A percentile compares a stretch with the other conserved stretches of the same genome.
phyloP scores from a whole-genome alignment of 2,113 vertebrate species.

The Anguilla japonica region DNA sequence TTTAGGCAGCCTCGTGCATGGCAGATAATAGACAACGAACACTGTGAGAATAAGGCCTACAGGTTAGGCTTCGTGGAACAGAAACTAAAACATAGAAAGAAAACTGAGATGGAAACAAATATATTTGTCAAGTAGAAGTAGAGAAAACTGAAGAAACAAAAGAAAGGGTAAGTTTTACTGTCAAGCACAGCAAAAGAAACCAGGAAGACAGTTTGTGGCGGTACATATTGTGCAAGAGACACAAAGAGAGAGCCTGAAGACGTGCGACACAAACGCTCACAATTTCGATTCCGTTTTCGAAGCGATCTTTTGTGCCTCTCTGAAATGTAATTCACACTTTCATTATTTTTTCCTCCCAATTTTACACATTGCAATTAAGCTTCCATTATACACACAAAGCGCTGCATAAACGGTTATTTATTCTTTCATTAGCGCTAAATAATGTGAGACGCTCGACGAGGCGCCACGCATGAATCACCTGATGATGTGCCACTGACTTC shows the following conservation, averaged over 20 bases:
- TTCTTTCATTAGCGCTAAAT: slow-evolving; percentile 27
- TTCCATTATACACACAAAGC: slow-evolving; percentile 28
- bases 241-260: not conserved
- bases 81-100: not conserved
- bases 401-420: slow-evolving; percentile 25
- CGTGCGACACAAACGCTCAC: not conserved
- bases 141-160: not conserved
- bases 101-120: not conserved
- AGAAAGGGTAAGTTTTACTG: not conserved
- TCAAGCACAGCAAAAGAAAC: not conserved
- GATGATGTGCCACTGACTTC: slow-evolving; percentile 20
- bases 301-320: slow-evolving; percentile 8
- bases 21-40: not conserved
- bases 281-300: not conserved
- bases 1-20: not conserved
- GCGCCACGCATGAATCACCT: slow-evolving; percentile 23
- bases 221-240: not conserved
- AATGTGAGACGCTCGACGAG: slow-evolving; percentile 12
- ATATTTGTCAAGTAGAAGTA: not conserved
- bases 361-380: slow-evolving; percentile 31
- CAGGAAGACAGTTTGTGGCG: not conserved
- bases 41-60: not conserved
- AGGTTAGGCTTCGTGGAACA: not conserved
- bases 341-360: slow-evolving; percentile 25
- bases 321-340: slow-evolving; percentile 30